Evolutionary conservation across 2,113 vertebrate species (phyloP).

Genomic region (Triplophysa rosa): DNA sequence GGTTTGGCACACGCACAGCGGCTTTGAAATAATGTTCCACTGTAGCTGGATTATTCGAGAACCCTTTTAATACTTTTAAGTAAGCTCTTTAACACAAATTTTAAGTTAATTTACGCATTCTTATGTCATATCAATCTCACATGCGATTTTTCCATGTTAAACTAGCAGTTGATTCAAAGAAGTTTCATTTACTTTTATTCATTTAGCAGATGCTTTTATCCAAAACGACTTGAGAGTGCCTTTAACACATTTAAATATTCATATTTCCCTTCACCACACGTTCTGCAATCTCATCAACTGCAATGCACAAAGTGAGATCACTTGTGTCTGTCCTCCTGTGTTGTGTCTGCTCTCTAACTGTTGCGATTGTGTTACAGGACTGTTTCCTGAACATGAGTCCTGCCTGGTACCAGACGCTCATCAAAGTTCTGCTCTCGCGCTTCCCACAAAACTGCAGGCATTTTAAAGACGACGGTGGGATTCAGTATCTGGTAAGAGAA

Average conservation of each 20-base stretch:
- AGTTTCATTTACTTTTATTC: no score
- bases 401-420: slow-evolving; percentile 96
- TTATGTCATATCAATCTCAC: no score
- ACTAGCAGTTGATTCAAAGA: no score
- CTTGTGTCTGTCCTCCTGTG: not conserved
- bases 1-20: not conserved
- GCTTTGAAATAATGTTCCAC: not conserved
- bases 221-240: no score
- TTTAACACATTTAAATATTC: no score
- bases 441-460: slow-evolving; percentile 98
- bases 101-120: no score
- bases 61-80: not conserved
- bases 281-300: no score
- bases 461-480: slow-evolving; percentile 87
- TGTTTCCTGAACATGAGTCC: slow-evolving; percentile 96
- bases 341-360: not conserved
- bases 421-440: slow-evolving; percentile 90
- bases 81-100: no score
- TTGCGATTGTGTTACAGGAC: slow-evolving; percentile 72
- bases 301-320: no score
- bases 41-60: not conserved
- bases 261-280: no score
- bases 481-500: slow-evolving; percentile 91
- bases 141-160: no score
- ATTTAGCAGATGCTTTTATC: no score